Percentiles rank a stretch among this genome's conserved stretches.
These are phyloP conservation scores for Cliona cf. orientalis DNA, from an alignment of 37 sponge, comb jelly and placozoan species.

Conservation along the genomic window DNA sequence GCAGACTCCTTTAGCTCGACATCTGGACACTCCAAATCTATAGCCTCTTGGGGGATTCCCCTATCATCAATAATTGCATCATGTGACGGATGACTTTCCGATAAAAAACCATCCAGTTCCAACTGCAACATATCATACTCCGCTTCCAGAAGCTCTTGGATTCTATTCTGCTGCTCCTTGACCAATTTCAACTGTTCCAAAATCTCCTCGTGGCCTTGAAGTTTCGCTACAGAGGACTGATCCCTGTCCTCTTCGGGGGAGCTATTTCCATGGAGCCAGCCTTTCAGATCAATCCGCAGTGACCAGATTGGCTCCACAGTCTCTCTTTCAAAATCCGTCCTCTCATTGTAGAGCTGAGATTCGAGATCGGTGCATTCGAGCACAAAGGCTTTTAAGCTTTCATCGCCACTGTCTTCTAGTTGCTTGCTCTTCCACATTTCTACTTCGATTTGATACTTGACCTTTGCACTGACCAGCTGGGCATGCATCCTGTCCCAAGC, in stretches of 20 bases:
- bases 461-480: not conserved
- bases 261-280: not conserved
- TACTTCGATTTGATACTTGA: not conserved
- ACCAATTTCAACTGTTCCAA: constrained; percentile 13
- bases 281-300: constrained; percentile 27
- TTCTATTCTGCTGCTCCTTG: constrained; percentile 14
- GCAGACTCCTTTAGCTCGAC: constrained; percentile 6
- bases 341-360: constrained; percentile 21
- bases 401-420: not conserved
- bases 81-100: too few species aligned
- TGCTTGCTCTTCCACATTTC: constrained; percentile 36
- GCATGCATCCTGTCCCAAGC: constrained; percentile 61
- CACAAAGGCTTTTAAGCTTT: not conserved
- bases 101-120: not conserved
- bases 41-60: constrained; percentile 20
- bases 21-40: constrained; percentile 19
- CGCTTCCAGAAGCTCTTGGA: not conserved
- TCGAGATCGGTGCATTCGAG: constrained; percentile 14
- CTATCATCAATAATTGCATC: not conserved
- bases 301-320: constrained; percentile 24
- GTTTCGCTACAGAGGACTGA: not conserved
- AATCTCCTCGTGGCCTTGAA: not conserved
- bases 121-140: constrained; percentile 5
- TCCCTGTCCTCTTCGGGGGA: constrained; percentile 1
- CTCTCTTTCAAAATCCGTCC: constrained; percentile 35